Base-by-base conservation (phyloP, 1,140 invertebrate species). In the Condylostylus longicornis region DNA sequence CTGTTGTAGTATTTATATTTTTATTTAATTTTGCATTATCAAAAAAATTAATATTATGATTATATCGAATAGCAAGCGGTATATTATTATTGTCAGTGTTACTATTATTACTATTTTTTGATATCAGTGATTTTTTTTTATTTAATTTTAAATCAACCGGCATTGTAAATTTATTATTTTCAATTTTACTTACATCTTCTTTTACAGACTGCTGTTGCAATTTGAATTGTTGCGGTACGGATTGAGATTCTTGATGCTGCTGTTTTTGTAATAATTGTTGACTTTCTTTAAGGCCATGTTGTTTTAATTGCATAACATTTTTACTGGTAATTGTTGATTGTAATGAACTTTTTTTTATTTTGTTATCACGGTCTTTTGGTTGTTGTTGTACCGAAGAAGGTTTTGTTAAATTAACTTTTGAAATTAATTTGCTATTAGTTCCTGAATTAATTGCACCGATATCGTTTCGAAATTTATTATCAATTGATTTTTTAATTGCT, bases 11-110 rank as follows among this genome's bases (percentile, higher is more conserved):
- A 48, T 47, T 41, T 45, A 52, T 52, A 44, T 15, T 53, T 47
- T 32, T 48, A 42, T 52, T 52, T 50, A 50, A 53, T 50, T 53
- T 35, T 37, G 41, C 46, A 50, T 53, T 53, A 50, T 53, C 53
- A 53, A 50, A 50, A 53, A 50, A 53, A 54, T 53, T 37, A 53
- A 45, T 50, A 50, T 53, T n/a, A n/a, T n/a, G n/a, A n/a, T n/a
- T n/a, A n/a, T n/a, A n/a, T n/a, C n/a, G n/a, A n/a, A n/a, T n/a
- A n/a, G n/a, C n/a, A 41, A 53, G 53, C 48, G 48, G 48, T 48
- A 48, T 48, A 15, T 41, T 12, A 33, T 10, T 13, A 41, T n/a
- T 25, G 36, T 7, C 18, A 32, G 10, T 38, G 42, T 13, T 25
- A 30, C 22, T 37, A 41, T 21, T 35, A 31, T 22, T 50, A 39